A percentile compares a stretch with the other conserved stretches of the same genome.
These are phyloP conservation scores for Sarcophaga rosellei DNA, from an alignment of 2,888 invertebrate species.

Conservation along the genomic window DNA sequence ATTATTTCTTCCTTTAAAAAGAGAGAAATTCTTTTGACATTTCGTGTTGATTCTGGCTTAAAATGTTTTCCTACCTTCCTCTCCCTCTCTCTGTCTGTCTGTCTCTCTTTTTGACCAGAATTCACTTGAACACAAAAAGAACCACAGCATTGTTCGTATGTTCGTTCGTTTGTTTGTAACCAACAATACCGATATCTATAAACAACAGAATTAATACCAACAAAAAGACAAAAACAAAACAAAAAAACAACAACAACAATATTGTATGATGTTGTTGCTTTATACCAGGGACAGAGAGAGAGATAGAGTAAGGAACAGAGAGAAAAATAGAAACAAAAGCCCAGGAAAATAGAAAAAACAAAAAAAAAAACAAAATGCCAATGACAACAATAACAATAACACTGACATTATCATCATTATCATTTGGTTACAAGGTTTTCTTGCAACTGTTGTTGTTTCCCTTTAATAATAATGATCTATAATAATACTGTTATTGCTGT, in stretches of 20 bases:
- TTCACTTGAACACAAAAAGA: neutral
- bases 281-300: too few species aligned
- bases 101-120: neutral
- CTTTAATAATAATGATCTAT: neutral
- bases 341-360: too few species aligned
- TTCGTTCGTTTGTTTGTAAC: neutral
- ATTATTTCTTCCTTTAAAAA: too few species aligned
- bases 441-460: neutral
- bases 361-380: neutral
- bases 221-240: neutral
- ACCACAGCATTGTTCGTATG: neutral
- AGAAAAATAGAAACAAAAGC: too few species aligned
- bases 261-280: too few species aligned
- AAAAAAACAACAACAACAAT: too few species aligned
- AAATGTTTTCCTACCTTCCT: too few species aligned
- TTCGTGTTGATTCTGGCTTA: too few species aligned
- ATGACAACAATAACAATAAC: neutral
- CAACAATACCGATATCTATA: neutral
- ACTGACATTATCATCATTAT: constrained; percentile 5
- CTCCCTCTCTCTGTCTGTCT: neutral
- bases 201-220: neutral
- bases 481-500: neutral
- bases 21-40: too few species aligned
- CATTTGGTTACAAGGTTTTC: constrained; percentile 1
- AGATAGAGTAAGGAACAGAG: too few species aligned